Evolutionary conservation across 2,113 vertebrate species (phyloP), one percentile per base, ranked within the genome.

Genomic region (Nycticebus coucang): DNA sequence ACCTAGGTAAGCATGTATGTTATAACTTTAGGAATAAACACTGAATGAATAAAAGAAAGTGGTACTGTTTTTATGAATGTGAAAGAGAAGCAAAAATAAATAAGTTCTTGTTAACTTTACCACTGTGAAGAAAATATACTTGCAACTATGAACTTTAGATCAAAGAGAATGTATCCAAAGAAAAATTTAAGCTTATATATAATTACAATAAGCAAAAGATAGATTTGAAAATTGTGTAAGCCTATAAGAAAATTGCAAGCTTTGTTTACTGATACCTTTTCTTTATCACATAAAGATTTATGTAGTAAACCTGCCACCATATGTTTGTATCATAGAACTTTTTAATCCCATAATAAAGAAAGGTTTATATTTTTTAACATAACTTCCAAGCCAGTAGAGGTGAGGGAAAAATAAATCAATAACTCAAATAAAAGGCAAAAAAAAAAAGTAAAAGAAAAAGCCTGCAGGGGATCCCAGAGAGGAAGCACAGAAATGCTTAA

Each of bases 261-360:
- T 86, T 93, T 66, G 28, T 68, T 86, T 93, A 45, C 79, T 41
- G 62, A 78, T 62, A 64, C 21, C 24, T 89, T 92, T 93, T 84
- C 37, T 92, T 14, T 60, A 41, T 83, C 24, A 33, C 79, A 45
- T 83, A 83, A 77, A 88, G 1, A 0, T 82, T 75, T 77, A 37
- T 50, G 14, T 77, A 83, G 33, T 81, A 92, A 88, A 26, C 53
- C 33, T 53, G 69, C 88, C 88, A 69, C n/a, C 4, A 24, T n/a
- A 68, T 8, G 14, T 79, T 13, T 86, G 71, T 92, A 89, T 22
- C 57, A 89, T 77, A 94, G 69, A 87, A 91, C 30, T 37, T 69
- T 91, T 91, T 94, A 69, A 75, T 77, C 7, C 37, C 17, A 82
- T 62, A 86, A 60, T 90, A 82, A 94, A 66, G 57, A 60, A 93